Conservation (phyloP, 1,140 invertebrate species). For the Araneus ventricosus region DNA sequence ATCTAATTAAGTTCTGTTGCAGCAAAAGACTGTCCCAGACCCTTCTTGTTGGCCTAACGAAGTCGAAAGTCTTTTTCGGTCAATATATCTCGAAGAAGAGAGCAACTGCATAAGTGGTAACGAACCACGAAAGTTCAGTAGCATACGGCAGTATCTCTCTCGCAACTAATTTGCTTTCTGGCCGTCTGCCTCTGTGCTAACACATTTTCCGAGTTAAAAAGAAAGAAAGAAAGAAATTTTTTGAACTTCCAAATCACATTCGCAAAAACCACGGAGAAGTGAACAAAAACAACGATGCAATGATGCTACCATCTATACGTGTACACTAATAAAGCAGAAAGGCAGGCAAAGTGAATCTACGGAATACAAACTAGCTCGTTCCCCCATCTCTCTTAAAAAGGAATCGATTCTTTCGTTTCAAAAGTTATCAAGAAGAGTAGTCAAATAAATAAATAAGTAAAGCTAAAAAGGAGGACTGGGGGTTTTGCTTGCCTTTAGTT, state of each 20-base stretch:
- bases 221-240: not conserved
- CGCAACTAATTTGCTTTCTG: constrained; percentile 69
- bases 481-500: not conserved
- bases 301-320: not conserved
- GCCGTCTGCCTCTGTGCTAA: not conserved
- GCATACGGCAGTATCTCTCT: not conserved
- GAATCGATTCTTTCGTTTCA: constrained; percentile 58
- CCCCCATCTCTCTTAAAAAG: constrained; percentile 53
- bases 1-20: constrained; percentile 53
- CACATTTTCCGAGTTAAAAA: constrained; percentile 3
- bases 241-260: constrained; percentile 68
- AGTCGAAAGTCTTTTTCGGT: constrained; percentile 51
- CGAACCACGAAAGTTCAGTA: constrained; percentile 67
- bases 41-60: constrained; percentile 29
- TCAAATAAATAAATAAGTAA: constrained; percentile 68
- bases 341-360: constrained; percentile 55
- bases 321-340: constrained; percentile 69
- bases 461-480: not conserved
- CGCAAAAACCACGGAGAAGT: constrained; percentile 17
- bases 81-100: constrained; percentile 8
- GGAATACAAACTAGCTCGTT: constrained; percentile 72
- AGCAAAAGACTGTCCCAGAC: not conserved
- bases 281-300: constrained; percentile 4
- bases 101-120: constrained; percentile 44
- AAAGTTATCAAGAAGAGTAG: constrained; percentile 73